These are phyloP conservation scores for Tribolium freemani DNA, from an alignment of 2,888 invertebrate genomes.

Conservation along the genomic window DNA sequence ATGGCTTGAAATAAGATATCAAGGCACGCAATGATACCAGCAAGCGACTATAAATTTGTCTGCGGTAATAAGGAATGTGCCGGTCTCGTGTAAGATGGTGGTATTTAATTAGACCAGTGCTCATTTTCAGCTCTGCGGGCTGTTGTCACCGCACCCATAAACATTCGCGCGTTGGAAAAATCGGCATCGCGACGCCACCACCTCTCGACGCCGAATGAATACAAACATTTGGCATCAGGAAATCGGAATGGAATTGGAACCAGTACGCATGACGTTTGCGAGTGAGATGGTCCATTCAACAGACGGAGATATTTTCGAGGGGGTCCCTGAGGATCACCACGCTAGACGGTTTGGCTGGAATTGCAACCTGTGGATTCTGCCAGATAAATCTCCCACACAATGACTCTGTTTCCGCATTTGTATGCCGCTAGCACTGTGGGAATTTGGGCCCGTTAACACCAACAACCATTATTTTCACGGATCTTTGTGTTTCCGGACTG, in stretches of 20 bases:
- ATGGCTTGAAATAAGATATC: conserved; percentile 69
- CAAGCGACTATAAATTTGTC: conserved; percentile 63
- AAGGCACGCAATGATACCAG: conserved; percentile 68
- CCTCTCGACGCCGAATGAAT: conserved; percentile 36
- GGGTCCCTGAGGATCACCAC: conserved; percentile 61
- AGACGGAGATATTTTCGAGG: conserved; percentile 59
- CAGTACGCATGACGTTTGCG: conserved; percentile 64
- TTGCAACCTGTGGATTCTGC: conserved; percentile 68
- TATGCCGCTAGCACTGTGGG: conserved; percentile 50
- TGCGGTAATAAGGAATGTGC: conserved; percentile 62
- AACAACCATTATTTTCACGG: conserved; percentile 18
- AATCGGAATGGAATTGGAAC: conserved; percentile 56
- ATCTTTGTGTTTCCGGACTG: background rate
- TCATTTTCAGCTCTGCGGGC: conserved; percentile 49
- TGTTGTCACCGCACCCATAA: conserved; percentile 26
- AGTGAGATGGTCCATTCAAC: conserved; percentile 65
- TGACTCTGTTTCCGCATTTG: conserved; percentile 58
- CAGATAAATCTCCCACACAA: conserved; percentile 64
- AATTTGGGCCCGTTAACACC: conserved; percentile 46
- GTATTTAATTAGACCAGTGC: conserved; percentile 58
- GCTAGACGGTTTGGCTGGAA: conserved; percentile 64
- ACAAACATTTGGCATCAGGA: conserved; percentile 58
- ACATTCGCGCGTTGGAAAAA: conserved; percentile 9
- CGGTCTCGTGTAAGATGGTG: conserved; percentile 52
- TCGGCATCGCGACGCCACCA: conserved; percentile 27